Evolutionary conservation across 2,888 invertebrate species (phyloP).

Genomic region (Lepas anatifera): DNA sequence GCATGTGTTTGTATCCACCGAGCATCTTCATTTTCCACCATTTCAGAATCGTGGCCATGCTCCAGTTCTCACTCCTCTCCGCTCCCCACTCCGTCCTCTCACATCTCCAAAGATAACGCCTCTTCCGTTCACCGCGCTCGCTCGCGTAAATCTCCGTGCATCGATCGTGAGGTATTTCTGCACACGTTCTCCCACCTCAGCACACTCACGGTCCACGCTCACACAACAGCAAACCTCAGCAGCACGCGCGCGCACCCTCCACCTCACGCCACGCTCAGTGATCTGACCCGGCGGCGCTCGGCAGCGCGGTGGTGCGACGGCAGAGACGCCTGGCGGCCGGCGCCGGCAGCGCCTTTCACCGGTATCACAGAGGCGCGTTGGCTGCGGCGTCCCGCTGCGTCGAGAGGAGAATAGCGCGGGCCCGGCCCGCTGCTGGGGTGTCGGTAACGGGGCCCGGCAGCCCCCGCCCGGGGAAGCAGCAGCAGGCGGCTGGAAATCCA

Average conservation of each 20-base stretch:
- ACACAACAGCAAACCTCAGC: neutral
- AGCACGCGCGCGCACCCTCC: too few species aligned
- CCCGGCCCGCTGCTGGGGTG: too few species aligned
- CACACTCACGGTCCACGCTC: neutral
- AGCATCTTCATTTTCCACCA: constrained; percentile 64
- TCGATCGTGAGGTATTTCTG: neutral
- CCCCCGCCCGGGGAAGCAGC: too few species aligned
- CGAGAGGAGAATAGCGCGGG: too few species aligned
- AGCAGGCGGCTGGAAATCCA: too few species aligned
- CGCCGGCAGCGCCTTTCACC: neutral
- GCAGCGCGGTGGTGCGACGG: neutral
- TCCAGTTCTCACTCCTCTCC: too few species aligned
- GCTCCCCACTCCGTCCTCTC: neutral
- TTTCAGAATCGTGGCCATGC: constrained; percentile 58
- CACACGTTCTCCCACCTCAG: neutral
- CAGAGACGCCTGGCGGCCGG: neutral
- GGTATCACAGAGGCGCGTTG: neutral
- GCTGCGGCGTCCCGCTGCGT: too few species aligned
- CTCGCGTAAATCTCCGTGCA: neutral
- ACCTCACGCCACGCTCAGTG: too few species aligned
- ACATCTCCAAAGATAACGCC: neutral
- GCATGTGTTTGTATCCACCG: constrained; percentile 59
- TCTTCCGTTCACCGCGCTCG: neutral
- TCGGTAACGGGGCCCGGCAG: too few species aligned
- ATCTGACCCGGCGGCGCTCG: too few species aligned